These are phyloP conservation scores for Brachystomella parvula DNA, from an alignment of 1,140 invertebrate genomes.

Conservation along the genomic window DNA sequence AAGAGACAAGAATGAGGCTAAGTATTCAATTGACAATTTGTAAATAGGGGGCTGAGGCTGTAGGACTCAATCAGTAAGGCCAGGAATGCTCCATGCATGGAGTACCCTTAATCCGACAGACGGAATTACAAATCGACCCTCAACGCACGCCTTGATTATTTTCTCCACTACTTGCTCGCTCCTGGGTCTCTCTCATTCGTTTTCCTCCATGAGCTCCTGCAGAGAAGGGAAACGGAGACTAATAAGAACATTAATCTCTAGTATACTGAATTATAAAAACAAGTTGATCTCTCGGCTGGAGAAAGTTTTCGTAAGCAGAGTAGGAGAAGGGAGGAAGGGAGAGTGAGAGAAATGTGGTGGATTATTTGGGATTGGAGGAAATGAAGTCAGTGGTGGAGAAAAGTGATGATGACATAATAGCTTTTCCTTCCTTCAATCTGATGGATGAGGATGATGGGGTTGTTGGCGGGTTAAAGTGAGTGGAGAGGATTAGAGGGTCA, in stretches of 20 bases:
- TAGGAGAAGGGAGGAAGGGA: not conserved
- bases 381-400: not conserved
- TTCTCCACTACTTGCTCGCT: too few relatives aligned
- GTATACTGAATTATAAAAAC: too few relatives aligned
- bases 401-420: not conserved
- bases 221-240: not conserved
- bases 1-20: not conserved
- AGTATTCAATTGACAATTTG: not conserved
- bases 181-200: not conserved
- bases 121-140: not conserved
- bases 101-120: not conserved
- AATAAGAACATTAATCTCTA: not conserved
- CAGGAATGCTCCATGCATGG: not conserved
- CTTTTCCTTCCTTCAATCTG: not conserved
- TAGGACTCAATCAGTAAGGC: not conserved
- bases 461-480: not conserved
- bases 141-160: not conserved
- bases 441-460: not conserved
- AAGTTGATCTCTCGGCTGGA: not conserved
- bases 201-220: slow-evolving; percentile 1
- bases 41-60: not conserved
- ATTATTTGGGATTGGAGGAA: too few relatives aligned
- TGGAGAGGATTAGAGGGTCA: not conserved
- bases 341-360: not conserved
- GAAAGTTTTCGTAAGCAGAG: not conserved